phyloP scores from a whole-genome alignment of 2,797 vertebrate species.

The Gambelia wislizenii region DNA sequence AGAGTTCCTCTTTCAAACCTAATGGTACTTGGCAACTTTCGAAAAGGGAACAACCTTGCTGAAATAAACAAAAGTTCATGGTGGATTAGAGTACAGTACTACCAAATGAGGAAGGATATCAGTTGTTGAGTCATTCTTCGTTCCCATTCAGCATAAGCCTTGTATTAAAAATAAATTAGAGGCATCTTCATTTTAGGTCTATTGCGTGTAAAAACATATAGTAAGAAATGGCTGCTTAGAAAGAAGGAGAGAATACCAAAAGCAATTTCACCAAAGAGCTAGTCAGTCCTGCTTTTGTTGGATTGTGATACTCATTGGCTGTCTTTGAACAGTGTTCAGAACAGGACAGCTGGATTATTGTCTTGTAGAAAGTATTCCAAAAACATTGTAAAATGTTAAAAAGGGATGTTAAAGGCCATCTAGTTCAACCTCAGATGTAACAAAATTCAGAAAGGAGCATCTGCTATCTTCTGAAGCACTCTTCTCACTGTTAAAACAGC shows the following conservation, averaged over 20 bases:
- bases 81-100: constrained; percentile 42
- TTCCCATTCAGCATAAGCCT: constrained; percentile 35
- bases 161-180: constrained; percentile 46
- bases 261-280: constrained; percentile 17
- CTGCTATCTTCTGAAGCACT: too few species aligned
- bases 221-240: constrained; percentile 54
- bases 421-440: too few species aligned
- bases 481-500: too few species aligned
- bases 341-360: background rate
- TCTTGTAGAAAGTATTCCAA: background rate
- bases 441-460: too few species aligned
- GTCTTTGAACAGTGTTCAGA: background rate
- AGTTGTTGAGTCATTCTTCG: background rate
- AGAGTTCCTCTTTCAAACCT: background rate
- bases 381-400: background rate
- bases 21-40: constrained; percentile 6
- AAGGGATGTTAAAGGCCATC: too few species aligned
- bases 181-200: constrained; percentile 50
- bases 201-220: constrained; percentile 15
- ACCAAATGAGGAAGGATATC: constrained; percentile 36
- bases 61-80: constrained; percentile 46
- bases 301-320: background rate
- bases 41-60: constrained; percentile 10
- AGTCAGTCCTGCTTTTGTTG: background rate
- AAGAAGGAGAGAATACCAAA: background rate